Evolutionary conservation across 2,113 vertebrate genomes (phyloP).

Genomic region (Tiliqua scincoides): DNA sequence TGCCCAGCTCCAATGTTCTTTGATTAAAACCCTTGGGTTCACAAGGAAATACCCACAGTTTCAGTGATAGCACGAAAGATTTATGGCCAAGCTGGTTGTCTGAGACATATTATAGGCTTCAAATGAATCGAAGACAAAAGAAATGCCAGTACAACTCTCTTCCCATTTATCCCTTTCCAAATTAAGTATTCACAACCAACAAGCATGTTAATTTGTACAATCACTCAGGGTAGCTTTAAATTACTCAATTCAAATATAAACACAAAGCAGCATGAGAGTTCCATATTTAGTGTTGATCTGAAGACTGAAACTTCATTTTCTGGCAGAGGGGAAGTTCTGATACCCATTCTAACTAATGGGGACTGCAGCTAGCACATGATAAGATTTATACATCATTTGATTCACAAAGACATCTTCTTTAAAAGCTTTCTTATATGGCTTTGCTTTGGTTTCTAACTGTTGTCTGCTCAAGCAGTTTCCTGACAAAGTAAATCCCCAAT

Average conservation of each 20-base stretch:
- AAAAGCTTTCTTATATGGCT: neutral
- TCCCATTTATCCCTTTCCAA: neutral
- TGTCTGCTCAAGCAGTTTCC: neutral
- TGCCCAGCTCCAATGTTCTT: neutral
- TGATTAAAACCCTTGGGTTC: neutral
- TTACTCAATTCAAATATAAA: conserved; percentile 15
- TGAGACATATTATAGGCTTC: neutral
- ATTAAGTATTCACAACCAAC: conserved; percentile 2
- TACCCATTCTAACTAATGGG: neutral
- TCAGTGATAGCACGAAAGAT: neutral
- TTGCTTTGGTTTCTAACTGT: neutral
- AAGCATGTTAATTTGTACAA: neutral
- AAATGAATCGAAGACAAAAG: conserved; percentile 17
- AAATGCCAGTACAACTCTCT: neutral
- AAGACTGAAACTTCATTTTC: neutral
- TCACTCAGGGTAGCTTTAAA: conserved; percentile 21
- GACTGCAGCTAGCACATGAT: neutral
- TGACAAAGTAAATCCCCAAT: neutral
- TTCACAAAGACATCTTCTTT: conserved; percentile 9
- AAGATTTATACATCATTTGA: conserved; percentile 2
- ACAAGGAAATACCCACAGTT: neutral
- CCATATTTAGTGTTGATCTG: conserved; percentile 1
- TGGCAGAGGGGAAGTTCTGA: neutral
- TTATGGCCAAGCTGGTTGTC: neutral
- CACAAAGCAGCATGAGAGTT: conserved; percentile 6